A percentile compares a stretch with the other conserved stretches of the same genome.
Evolutionary conservation across 2,113 vertebrate species (phyloP).

Genomic region (Antigone vipio): DNA sequence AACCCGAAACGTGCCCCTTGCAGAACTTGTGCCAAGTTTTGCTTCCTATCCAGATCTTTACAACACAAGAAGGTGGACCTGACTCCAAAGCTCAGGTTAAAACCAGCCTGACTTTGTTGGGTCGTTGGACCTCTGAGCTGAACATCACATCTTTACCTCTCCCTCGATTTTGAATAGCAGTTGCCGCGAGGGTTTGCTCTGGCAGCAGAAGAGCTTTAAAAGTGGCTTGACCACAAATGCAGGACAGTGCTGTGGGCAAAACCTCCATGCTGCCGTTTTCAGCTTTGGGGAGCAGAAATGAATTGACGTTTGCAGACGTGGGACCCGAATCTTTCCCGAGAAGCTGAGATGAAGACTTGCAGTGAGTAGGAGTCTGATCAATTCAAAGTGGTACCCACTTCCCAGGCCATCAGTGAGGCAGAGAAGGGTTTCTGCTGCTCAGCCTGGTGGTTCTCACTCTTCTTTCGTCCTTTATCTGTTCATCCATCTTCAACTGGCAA

Average conservation of each 20-base stretch:
- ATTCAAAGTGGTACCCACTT: not conserved
- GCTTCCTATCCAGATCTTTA: not conserved
- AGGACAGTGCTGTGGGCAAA: not conserved
- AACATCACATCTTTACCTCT: not conserved
- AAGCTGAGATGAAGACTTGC: not conserved
- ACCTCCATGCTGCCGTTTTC: not conserved
- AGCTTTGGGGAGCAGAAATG: not conserved
- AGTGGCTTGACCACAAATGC: not conserved
- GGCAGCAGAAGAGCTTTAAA: not conserved
- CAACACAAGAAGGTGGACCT: not conserved
- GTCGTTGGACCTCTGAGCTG: not conserved
- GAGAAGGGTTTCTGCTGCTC: not conserved
- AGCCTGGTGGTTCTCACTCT: not conserved
- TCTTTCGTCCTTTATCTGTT: not conserved
- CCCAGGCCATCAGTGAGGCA: not conserved
- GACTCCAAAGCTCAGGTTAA: not conserved
- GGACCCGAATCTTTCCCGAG: too few species aligned
- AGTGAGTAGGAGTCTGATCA: not conserved
- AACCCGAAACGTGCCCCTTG: not conserved
- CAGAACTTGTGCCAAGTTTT: not conserved
- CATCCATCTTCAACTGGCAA: not conserved
- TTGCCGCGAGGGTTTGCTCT: fast-evolving
- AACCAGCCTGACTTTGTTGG: not conserved
- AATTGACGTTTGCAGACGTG: fast-evolving
- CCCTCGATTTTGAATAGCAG: not conserved